Conservation (phyloP, 2,113 vertebrate genomes). For the Rhinolophus sinicus region DNA sequence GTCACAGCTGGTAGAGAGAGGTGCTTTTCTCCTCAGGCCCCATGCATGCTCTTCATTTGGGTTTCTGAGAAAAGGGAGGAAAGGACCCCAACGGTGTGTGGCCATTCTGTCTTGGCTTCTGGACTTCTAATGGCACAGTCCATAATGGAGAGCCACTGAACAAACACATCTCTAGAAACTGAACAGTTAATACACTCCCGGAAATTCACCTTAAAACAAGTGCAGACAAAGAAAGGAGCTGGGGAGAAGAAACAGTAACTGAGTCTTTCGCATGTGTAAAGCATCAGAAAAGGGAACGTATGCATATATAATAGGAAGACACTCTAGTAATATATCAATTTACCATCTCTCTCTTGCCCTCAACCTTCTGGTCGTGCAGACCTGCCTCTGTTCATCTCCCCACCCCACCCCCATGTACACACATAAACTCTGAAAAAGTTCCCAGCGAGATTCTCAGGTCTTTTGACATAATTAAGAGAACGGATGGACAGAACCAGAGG, state of each 20-base stretch:
- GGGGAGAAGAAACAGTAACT: neutral
- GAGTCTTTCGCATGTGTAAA: neutral
- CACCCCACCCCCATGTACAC: neutral
- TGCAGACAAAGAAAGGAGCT: neutral
- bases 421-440: neutral
- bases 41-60: neutral
- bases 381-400: neutral
- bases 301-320: too few species aligned
- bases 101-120: neutral
- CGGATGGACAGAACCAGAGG: neutral
- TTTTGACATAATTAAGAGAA: neutral
- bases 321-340: neutral
- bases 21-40: neutral
- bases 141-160: neutral
- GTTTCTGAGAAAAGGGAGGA: neutral
- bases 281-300: neutral
- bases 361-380: neutral
- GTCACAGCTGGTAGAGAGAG: constrained; percentile 3
- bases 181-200: neutral
- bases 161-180: neutral
- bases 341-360: neutral
- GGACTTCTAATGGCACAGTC: neutral
- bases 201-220: neutral
- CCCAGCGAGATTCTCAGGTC: neutral
- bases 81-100: neutral